Conservation (phyloP, 1,140 invertebrate genomes). For the Ladona fulva region DNA sequence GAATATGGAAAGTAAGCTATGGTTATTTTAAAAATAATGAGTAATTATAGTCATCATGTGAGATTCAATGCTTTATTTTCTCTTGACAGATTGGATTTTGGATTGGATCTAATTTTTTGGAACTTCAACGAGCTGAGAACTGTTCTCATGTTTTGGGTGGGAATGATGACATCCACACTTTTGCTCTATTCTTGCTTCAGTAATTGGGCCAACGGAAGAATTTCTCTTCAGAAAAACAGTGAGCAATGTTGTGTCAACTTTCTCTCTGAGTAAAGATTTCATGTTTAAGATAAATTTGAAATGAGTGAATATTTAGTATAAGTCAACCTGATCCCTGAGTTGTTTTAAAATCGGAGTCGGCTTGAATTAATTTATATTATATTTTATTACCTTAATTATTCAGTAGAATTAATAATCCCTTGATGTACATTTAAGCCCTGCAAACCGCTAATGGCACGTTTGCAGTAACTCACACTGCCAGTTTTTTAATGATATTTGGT, state of each 20-base stretch:
- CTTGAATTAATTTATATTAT: too few relatives aligned
- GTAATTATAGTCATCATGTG: constrained; percentile 14
- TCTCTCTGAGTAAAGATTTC: neutral
- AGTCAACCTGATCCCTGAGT: too few relatives aligned
- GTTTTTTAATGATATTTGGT: too few relatives aligned
- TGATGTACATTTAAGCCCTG: too few relatives aligned
- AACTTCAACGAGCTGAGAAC: constrained; percentile 46
- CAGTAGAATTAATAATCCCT: too few relatives aligned
- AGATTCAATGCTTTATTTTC: neutral
- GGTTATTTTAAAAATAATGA: neutral
- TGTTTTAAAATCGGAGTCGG: too few relatives aligned
- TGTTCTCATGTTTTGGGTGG: constrained; percentile 45
- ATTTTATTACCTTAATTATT: too few relatives aligned
- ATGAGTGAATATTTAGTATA: too few relatives aligned
- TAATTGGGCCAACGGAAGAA: constrained; percentile 40
- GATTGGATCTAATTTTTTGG: constrained; percentile 42
- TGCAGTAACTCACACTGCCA: too few relatives aligned
- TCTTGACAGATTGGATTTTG: constrained; percentile 40
- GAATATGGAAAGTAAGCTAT: constrained; percentile 62
- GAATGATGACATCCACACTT: constrained; percentile 42
- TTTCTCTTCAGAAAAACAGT: constrained; percentile 32
- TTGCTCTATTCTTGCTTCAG: constrained; percentile 44
- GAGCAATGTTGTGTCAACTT: constrained; percentile 21
- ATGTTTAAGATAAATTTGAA: neutral
- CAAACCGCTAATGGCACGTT: too few relatives aligned